Evolutionary conservation across 2,797 vertebrate genomes (phyloP), one percentile per base, ranked within the genome.

Genomic region (Nyctibius grandis): DNA sequence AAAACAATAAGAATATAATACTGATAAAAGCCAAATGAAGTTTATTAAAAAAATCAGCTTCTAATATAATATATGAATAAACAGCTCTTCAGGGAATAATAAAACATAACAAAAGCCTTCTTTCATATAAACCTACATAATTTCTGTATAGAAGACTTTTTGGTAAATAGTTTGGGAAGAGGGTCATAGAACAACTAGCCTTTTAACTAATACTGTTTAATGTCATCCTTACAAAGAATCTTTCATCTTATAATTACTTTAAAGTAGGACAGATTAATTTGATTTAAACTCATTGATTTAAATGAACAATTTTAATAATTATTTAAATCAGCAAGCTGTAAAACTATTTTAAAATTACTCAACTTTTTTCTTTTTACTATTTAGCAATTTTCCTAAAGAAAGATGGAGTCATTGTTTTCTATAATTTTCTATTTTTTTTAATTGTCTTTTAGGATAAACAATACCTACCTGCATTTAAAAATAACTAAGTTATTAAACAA

Each of bases 211-310:
- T 61, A 42, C 42, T 57, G 20, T 76, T 68, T 36, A 69, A 77
- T 69, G 45, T 51, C 36, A 75, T 65, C 65, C 28, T 45, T 75
- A 88, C 31, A 79, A 88, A 75, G 44, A n/a, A 78, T 67, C 28
- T 70, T 92, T 82, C 44, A 82, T 85, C 53, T 90, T 63, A 26
- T 68, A 93, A 88, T 85, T 91, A 82, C 25, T 78, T 91, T 61
- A 85, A 91, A 74, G 61, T 84, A 87, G 48, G 68, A 72, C 48
- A 95, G 82, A 89, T 80, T 89, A 86, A 89, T 91, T 93, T 70
- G 18, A 95, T 95, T 82, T 70, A 74, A 96, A 87, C 89, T 80
- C 65, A 81, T 34, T 74, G 44, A 87, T 84, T 87, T 74, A 84
- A 85, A 57, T 57, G 65, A 87, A 89, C 4, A 81, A 56, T 81